Base-by-base conservation (phyloP, 1,140 invertebrate genomes). In the Thaumetopoea pityocampa region DNA sequence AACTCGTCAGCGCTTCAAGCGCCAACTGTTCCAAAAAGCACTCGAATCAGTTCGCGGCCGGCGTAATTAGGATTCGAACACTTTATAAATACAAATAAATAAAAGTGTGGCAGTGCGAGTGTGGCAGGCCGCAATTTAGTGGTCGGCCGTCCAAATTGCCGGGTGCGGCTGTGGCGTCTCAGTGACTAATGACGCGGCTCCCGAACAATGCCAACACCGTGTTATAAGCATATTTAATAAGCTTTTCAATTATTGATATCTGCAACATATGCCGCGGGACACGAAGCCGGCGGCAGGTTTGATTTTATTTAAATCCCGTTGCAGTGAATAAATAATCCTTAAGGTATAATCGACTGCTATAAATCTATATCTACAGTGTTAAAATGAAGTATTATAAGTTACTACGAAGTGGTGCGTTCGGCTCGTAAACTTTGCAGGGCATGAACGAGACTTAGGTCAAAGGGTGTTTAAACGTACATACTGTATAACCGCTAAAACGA, bases 31-130 rank as follows among this genome's bases (percentile, higher is more conserved):
- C 71, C 49, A 51, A 68, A 77, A 73, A 68, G 55, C 67, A 64
- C 59, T 53, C 55, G 52, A 77, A 80, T 78, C 74, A 82, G 45
- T 60, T 67, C 52, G 43, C 56, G 52, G 60, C 59, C 59, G 45
- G 67, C 69, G 62, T 77, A 82, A 82, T 82, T 82, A 82, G 76
- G 53, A 73, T 54, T 52, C 62, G 60, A 70, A 74, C 67, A 62
- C 58, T 66, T 67, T 68, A 76, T 71, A 77, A 80, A 77, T 73
- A 81, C 66, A 73, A 77, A 79, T 81, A 81, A 81, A 79, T 81
- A 82, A 79, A 77, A 60, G 66, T n/a, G n/a, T 50, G 52, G 53
- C 64, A 49, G 60, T 67, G 62, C 56, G 67, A 67, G 51, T n/a
- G 67, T 81, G 78, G 72, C 78, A 80, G 67, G 36, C 66, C 33